phyloP scores from a whole-genome alignment of 1,140 invertebrate genomes.

The Camponotus floridanus region DNA sequence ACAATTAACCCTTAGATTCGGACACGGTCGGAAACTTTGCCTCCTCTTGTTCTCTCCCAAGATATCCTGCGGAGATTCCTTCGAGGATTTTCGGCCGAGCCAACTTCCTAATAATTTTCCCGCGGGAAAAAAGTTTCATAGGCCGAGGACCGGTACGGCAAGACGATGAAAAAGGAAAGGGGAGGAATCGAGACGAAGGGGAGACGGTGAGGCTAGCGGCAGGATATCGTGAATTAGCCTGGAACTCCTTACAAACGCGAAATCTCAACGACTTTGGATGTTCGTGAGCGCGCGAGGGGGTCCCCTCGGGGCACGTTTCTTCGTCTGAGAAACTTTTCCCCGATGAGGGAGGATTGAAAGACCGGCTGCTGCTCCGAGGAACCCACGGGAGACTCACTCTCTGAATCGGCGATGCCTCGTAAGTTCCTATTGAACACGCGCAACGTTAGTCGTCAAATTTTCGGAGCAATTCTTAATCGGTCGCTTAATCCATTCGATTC shows the following conservation, averaged over 20 bases:
- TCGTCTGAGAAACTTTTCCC: conserved; percentile 50
- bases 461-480: background rate
- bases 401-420: background rate
- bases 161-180: conserved; percentile 10
- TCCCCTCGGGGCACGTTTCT: conserved; percentile 3
- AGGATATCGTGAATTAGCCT: conserved; percentile 65
- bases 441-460: background rate
- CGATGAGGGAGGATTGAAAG: background rate
- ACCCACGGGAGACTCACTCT: background rate
- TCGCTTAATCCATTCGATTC: background rate
- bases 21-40: conserved; percentile 33
- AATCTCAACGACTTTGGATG: conserved; percentile 20
- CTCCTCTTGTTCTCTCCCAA: background rate
- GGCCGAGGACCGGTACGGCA: background rate
- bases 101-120: conserved; percentile 66
- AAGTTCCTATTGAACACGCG: background rate
- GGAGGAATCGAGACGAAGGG: background rate
- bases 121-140: conserved; percentile 53
- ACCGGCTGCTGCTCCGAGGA: background rate
- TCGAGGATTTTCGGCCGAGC: conserved; percentile 46
- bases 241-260: conserved; percentile 58
- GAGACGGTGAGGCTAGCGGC: conserved; percentile 14
- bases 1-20: conserved; percentile 52
- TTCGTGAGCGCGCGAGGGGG: background rate
- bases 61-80: background rate